Evolutionary conservation across 1,140 invertebrate genomes (phyloP).

Genomic region (Drosophila seguyi): DNA sequence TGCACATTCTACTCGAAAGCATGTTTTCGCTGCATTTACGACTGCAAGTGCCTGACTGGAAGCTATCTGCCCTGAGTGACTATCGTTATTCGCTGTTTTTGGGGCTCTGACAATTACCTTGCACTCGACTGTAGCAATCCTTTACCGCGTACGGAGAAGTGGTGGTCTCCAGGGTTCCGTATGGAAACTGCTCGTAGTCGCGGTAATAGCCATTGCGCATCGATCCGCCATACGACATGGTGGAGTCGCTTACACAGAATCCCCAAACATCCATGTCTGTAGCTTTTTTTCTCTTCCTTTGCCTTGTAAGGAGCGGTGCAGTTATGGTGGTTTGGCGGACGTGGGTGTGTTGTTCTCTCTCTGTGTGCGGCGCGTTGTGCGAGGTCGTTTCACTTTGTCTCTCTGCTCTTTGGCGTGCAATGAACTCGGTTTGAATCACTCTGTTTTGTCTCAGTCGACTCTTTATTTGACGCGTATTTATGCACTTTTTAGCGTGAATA

Average conservation of each 20-base stretch:
- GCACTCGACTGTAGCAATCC: constrained; percentile 82
- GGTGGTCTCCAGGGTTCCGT: constrained; percentile 75
- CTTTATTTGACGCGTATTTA: constrained; percentile 38
- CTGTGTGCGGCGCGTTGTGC: constrained; percentile 57
- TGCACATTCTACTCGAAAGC: constrained; percentile 3
- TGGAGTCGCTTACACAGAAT: constrained; percentile 78
- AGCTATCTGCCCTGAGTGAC: neutral
- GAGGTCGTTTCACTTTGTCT: constrained; percentile 78
- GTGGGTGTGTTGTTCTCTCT: constrained; percentile 52
- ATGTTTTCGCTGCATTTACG: constrained; percentile 24
- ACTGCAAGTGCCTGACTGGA: neutral
- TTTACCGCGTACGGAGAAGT: constrained; percentile 62
- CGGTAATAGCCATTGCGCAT: constrained; percentile 85
- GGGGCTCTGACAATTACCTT: constrained; percentile 67
- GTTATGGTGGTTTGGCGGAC: constrained; percentile 7
- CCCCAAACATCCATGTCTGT: constrained; percentile 81
- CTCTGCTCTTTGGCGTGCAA: constrained; percentile 66
- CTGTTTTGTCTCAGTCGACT: constrained; percentile 45
- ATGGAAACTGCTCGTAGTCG: constrained; percentile 86
- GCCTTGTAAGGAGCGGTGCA: constrained; percentile 29
- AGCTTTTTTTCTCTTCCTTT: constrained; percentile 22
- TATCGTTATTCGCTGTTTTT: constrained; percentile 2
- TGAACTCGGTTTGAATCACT: constrained; percentile 68
- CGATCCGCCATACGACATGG: constrained; percentile 85
- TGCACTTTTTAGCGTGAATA: constrained; percentile 48